Evolutionary conservation across 2,113 vertebrate genomes (phyloP).

Genomic region (Bambusicola thoracicus): DNA sequence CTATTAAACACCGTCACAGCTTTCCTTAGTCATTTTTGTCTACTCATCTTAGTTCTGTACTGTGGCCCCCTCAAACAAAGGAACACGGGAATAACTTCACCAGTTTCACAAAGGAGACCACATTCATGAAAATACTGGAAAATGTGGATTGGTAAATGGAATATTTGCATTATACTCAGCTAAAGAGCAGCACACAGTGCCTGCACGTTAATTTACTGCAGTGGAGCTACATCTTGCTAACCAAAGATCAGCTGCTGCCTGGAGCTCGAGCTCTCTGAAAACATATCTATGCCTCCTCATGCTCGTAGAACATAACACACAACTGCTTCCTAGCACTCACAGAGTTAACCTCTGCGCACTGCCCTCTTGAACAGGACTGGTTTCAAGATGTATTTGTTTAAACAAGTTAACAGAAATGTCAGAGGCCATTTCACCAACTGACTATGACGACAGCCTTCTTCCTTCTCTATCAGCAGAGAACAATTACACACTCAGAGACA

Average conservation of each 20-base stretch:
- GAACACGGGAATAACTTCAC: neutral
- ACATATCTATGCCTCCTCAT: neutral
- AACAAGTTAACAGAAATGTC: constrained; percentile 68
- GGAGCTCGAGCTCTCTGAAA: neutral
- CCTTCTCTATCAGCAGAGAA: constrained; percentile 46
- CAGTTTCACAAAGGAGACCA: neutral
- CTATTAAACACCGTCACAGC: neutral
- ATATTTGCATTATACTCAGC: neutral
- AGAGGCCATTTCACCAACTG: constrained; percentile 36
- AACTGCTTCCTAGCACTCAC: neutral
- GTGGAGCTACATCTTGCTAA: neutral
- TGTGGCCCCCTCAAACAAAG: neutral
- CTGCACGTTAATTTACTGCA: neutral
- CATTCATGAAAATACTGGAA: neutral
- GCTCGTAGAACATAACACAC: neutral
- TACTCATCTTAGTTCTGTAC: neutral
- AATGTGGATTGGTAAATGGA: neutral
- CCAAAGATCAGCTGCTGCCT: neutral
- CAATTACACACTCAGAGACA: constrained; percentile 17
- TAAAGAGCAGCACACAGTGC: neutral
- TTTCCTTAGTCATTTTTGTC: neutral
- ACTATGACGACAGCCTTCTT: constrained; percentile 35
- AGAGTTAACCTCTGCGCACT: constrained; percentile 10
- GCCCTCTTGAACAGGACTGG: constrained; percentile 42
- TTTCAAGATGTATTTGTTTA: constrained; percentile 60